Evolutionary conservation across 1,140 invertebrate species (phyloP).

Genomic region (Lordiphosa stackelbergi): DNA sequence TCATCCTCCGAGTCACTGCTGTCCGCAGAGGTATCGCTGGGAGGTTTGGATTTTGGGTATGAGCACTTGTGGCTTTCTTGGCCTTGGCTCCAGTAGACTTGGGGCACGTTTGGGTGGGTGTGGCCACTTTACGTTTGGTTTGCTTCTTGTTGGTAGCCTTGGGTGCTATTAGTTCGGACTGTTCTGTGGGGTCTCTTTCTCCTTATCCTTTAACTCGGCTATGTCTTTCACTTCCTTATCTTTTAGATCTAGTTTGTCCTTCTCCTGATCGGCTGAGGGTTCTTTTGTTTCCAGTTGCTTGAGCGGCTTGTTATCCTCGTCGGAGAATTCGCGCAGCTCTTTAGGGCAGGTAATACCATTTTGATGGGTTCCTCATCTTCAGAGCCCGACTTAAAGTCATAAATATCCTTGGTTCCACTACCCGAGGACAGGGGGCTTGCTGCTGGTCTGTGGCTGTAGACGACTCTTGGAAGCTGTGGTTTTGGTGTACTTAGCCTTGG

Average conservation of each 20-base stretch:
- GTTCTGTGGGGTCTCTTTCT: constrained; percentile 2
- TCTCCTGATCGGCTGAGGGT: background rate
- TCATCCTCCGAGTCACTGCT: constrained; percentile 69
- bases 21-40: constrained; percentile 35
- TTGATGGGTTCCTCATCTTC: constrained; percentile 74
- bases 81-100: constrained; percentile 18
- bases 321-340: constrained; percentile 67
- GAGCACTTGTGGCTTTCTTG: constrained; percentile 18
- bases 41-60: background rate
- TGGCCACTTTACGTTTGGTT: constrained; percentile 33
- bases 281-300: constrained; percentile 32
- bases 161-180: constrained; percentile 19
- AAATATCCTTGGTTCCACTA: constrained; percentile 57
- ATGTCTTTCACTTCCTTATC: constrained; percentile 2
- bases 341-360: constrained; percentile 68
- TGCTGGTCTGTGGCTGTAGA: constrained; percentile 37
- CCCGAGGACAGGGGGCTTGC: constrained; percentile 3
- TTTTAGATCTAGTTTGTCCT: background rate
- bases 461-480: constrained; percentile 52
- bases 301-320: constrained; percentile 68
- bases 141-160: constrained; percentile 36
- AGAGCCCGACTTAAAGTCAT: constrained; percentile 73
- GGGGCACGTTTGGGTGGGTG: constrained; percentile 35
- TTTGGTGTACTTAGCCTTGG: constrained; percentile 61
- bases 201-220: background rate